Base-by-base conservation (phyloP, 2,797 vertebrate species). In the Chrosomus eos region DNA sequence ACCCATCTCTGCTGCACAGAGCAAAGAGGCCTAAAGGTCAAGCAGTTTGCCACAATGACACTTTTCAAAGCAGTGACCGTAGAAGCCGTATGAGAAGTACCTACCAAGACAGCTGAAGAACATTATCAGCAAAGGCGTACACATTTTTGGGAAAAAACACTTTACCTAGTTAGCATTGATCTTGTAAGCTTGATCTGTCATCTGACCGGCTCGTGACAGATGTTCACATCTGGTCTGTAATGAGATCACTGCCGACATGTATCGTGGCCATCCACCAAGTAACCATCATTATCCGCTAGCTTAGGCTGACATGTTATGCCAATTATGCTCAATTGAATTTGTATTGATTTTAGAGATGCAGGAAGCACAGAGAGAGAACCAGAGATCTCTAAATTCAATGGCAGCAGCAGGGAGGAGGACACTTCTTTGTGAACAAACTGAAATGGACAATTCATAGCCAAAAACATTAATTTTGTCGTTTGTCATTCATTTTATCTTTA, bases 181-280 rank as follows among this genome's bases (percentile, higher is more conserved):
- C 3, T 45, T 45, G 23, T 66, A 72, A 76, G 79, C n/a, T 19
- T 70, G 76, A 67, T 68, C 76, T 45, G 58, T 72, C 64, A 66
- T 21, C 48, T 74, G 68, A 53, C 45, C 21, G 21, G 33, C 45
- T 67, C 11, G 36, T 55, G 72, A 66, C 84, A 87, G 81, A 80
- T 86, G 86, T 70, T 74, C 80, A 79, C 84, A 75, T 71, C 67
- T 89, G 74, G 64, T 38, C 40, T 33, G 58, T 53, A 85, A 88
- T 87, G 80, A 80, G 73, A 75, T 76, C 75, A 70, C 21, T 18
- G 62, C 64, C 31, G 40, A 76, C 82, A 77, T 26, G n/a, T 28
- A 75, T 40, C 38, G 21, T 3, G 11, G 43, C 3, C 38, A 38
- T 80, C 73, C 64, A 66, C 23, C 53, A 74, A 60, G 79, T 79